A percentile compares a stretch with the other conserved stretches of the same genome.
These are phyloP conservation scores for Agrilus planipennis DNA, from an alignment of 1,140 invertebrate species.

Conservation along the genomic window DNA sequence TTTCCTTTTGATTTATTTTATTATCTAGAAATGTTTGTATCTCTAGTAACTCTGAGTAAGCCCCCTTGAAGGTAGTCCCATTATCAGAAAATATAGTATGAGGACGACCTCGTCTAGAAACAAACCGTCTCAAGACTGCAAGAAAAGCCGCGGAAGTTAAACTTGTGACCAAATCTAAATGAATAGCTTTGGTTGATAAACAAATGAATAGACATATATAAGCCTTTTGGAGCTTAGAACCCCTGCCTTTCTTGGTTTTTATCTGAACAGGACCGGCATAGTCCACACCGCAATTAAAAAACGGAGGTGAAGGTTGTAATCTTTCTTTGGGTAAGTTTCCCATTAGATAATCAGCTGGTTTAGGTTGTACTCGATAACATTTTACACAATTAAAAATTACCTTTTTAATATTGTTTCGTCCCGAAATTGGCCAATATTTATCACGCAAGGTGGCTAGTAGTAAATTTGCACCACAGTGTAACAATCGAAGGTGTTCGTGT, in stretches of 20 bases:
- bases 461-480: too few species aligned
- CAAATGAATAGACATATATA: neutral
- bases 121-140: neutral
- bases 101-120: neutral
- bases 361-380: neutral
- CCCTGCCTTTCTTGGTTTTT: neutral
- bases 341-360: neutral
- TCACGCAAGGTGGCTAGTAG: too few species aligned
- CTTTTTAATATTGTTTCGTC: neutral
- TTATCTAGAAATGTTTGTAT: too few species aligned
- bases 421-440: neutral
- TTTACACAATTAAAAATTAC: neutral
- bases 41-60: too few species aligned
- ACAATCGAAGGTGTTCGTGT: constrained; percentile 3
- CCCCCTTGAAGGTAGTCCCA: too few species aligned
- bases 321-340: neutral
- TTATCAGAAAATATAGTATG: neutral
- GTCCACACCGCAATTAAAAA: neutral
- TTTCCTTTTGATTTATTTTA: too few species aligned
- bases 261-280: constrained; percentile 1
- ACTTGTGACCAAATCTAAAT: neutral
- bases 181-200: neutral
- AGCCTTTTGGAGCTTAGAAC: neutral
- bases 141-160: neutral
- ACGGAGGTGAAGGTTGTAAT: neutral